phyloP scores from a whole-genome alignment of 2,888 invertebrate genomes.

The Lysandra bellargus region DNA sequence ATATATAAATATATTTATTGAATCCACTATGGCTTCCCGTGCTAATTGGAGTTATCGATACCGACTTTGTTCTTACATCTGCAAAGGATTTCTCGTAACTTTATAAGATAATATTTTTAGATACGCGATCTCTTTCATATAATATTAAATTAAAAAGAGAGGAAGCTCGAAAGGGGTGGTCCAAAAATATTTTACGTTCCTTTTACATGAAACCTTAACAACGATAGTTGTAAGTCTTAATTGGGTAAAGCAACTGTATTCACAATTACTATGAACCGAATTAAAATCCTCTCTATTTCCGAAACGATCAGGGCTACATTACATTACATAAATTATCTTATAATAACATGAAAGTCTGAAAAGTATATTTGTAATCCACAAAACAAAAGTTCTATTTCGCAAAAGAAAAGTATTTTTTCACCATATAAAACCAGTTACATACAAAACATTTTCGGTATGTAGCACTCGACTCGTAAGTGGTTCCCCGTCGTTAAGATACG shows the following conservation, averaged over 20 bases:
- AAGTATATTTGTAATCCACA: not conserved
- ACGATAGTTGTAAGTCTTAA: not conserved
- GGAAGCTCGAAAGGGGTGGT: not conserved
- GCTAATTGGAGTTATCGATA: constrained; percentile 8
- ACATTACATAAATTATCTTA: not conserved
- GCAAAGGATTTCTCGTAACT: constrained; percentile 5
- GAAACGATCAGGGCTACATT: not conserved
- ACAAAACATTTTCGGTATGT: constrained; percentile 18
- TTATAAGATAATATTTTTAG: not conserved
- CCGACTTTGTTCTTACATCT: constrained; percentile 2
- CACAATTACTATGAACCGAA: not conserved
- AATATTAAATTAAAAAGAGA: not conserved
- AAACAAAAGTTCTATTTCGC: too few relatives aligned
- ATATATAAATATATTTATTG: not conserved
- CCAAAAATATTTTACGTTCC: not conserved
- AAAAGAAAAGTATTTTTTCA: not conserved
- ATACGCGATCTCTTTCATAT: not conserved
- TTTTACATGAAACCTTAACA: not conserved
- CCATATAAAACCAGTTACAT: not conserved
- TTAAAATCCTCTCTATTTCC: not conserved
- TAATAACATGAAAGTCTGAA: not conserved
- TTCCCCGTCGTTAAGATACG: constrained; percentile 68
- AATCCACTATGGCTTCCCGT: not conserved
- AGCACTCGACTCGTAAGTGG: constrained; percentile 48
- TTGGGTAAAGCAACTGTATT: not conserved